A percentile compares a stretch with the other conserved stretches of the same genome.
Conservation (phyloP, 2,888 invertebrate genomes). For the Callyntrura sp. region DNA sequence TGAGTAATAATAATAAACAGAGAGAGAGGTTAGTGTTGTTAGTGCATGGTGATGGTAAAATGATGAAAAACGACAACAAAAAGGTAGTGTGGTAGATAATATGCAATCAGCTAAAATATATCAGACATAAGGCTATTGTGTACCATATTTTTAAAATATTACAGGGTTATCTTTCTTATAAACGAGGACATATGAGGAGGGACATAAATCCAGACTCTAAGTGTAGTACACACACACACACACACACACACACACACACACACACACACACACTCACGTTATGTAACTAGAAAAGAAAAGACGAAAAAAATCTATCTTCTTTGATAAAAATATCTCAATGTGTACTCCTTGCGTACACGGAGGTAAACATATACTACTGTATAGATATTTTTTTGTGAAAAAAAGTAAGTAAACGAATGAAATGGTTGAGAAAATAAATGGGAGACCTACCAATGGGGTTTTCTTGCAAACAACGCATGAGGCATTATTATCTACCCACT, state of each 20-base stretch:
- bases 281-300: not conserved
- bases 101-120: slow-evolving; percentile 22
- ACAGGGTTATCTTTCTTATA: no score
- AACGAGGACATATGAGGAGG: not conserved
- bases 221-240: no score
- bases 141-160: not conserved
- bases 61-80: slow-evolving; percentile 11
- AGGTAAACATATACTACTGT: not conserved
- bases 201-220: no score
- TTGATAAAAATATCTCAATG: no score
- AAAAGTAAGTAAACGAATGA: slow-evolving; percentile 67
- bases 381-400: not conserved
- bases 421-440: slow-evolving; percentile 78
- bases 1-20: not conserved
- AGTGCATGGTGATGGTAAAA: not conserved
- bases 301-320: not conserved
- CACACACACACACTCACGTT: no score
- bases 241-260: no score
- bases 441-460: slow-evolving; percentile 82
- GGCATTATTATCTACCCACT: slow-evolving; percentile 83
- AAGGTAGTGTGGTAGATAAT: slow-evolving; percentile 35
- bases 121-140: not conserved
- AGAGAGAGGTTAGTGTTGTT: not conserved
- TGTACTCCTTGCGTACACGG: not conserved
- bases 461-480: slow-evolving; percentile 81